These are phyloP conservation scores for Nowickia ferox DNA, from an alignment of 2,888 invertebrate species.

Conservation along the genomic window DNA sequence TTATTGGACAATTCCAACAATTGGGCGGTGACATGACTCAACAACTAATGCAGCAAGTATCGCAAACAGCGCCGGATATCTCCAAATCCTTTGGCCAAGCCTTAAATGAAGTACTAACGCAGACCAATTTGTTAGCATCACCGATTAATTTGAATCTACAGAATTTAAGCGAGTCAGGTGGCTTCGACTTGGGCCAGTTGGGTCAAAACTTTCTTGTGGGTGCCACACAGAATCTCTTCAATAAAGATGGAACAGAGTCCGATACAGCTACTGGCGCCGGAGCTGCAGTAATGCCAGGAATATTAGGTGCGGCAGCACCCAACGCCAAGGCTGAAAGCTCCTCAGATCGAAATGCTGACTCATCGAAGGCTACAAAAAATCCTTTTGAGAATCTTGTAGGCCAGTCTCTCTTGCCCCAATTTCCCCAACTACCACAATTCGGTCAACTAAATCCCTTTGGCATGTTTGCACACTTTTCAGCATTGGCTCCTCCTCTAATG, in stretches of 20 bases:
- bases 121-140: constrained; percentile 40
- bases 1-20: constrained; percentile 28
- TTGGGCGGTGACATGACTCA: constrained; percentile 23
- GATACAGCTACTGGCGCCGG: not conserved
- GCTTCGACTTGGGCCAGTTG: constrained; percentile 24
- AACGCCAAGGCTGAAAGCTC: not conserved
- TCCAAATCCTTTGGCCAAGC: constrained; percentile 42
- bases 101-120: constrained; percentile 35
- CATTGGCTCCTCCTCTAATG: not conserved
- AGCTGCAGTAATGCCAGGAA: not conserved
- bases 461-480: not conserved
- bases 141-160: constrained; percentile 41
- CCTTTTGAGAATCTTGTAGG: constrained; percentile 39
- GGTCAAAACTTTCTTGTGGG: constrained; percentile 44
- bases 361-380: not conserved
- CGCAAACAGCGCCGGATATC: constrained; percentile 49
- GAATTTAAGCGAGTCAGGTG: constrained; percentile 6
- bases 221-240: constrained; percentile 40
- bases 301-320: not conserved
- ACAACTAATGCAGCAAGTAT: constrained; percentile 36
- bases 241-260: not conserved
- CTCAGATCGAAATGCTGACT: not conserved
- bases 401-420: constrained; percentile 41
- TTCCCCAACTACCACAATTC: constrained; percentile 18
- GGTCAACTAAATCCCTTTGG: not conserved